A percentile compares a stretch with the other conserved stretches of the same genome.
These are phyloP conservation scores for Meliscaeva auricollis DNA, from an alignment of 2,888 invertebrate species.

Conservation along the genomic window DNA sequence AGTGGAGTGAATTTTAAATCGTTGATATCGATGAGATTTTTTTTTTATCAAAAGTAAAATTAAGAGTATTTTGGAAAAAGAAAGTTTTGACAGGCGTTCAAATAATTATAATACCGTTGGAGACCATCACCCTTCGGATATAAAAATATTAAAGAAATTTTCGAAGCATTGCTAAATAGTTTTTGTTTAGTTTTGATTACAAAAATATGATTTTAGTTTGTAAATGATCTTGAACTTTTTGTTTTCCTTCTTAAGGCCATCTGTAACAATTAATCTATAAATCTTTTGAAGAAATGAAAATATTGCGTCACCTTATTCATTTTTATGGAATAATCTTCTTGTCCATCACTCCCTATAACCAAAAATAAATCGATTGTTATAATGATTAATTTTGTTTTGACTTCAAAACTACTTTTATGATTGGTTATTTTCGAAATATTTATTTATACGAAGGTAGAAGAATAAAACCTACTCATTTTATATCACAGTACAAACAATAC, in stretches of 20 bases:
- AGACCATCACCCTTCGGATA: too few relatives aligned
- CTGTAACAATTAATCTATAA: not conserved
- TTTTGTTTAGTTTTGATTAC: too few relatives aligned
- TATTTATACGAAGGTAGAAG: not conserved
- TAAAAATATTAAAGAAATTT: too few relatives aligned
- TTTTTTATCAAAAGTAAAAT: not conserved
- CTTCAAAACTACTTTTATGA: slow-evolving; percentile 8
- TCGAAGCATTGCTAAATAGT: too few relatives aligned
- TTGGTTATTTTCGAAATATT: slow-evolving; percentile 15
- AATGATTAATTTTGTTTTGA: slow-evolving; percentile 28
- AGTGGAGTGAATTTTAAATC: not conserved
- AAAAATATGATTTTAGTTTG: too few relatives aligned
- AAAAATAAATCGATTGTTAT: not conserved
- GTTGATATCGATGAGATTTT: not conserved
- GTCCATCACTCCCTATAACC: not conserved
- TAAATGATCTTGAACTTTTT: too few relatives aligned
- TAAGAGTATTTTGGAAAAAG: not conserved
- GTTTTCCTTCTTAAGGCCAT: too few relatives aligned
- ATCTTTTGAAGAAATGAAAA: not conserved
- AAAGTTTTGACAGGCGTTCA: not conserved
- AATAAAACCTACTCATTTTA: slow-evolving; percentile 5
- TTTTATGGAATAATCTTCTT: slow-evolving; percentile 15
- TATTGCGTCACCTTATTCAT: slow-evolving; percentile 10
- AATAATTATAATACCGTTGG: too few relatives aligned
- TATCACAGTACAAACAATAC: not conserved